These are phyloP conservation scores for Wiebesia pumilae DNA, from an alignment of 1,140 invertebrate species.

Conservation along the genomic window DNA sequence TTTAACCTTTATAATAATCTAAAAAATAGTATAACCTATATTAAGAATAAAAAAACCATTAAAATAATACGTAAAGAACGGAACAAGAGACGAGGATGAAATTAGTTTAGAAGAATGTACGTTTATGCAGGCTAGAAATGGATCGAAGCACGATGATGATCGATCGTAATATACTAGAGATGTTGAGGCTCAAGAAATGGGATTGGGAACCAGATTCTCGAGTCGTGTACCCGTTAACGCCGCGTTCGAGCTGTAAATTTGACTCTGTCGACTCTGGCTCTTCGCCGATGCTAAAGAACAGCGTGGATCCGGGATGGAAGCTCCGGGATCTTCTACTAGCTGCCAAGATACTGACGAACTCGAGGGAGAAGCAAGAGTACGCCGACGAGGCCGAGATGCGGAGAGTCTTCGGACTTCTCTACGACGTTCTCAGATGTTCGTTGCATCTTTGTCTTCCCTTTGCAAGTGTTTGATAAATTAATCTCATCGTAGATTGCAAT, in stretches of 20 bases:
- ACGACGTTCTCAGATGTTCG: conserved; percentile 86
- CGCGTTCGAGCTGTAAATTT: conserved; percentile 56
- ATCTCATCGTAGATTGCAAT: not conserved
- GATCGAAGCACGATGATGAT: no score
- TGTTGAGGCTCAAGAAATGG: conserved; percentile 51
- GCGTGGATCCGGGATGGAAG: conserved; percentile 65
- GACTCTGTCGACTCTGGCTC: not conserved
- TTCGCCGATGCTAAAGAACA: conserved; percentile 45
- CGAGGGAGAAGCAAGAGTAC: conserved; percentile 49
- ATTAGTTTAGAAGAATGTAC: not conserved
- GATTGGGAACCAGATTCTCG: conserved; percentile 63
- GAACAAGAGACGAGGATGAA: not conserved
- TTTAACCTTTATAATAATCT: not conserved
- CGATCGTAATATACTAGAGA: not conserved
- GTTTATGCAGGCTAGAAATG: not conserved
- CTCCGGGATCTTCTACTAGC: conserved; percentile 64
- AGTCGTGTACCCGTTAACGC: conserved; percentile 33
- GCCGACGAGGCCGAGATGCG: conserved; percentile 85
- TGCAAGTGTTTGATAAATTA: not conserved
- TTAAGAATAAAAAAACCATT: not conserved
- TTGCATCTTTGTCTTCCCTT: not conserved
- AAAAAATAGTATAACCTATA: not conserved
- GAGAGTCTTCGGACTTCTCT: conserved; percentile 84
- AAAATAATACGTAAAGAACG: not conserved
- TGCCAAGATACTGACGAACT: conserved; percentile 59